Conservation (phyloP, 2,797 vertebrate species). For the Zalophus californianus region DNA sequence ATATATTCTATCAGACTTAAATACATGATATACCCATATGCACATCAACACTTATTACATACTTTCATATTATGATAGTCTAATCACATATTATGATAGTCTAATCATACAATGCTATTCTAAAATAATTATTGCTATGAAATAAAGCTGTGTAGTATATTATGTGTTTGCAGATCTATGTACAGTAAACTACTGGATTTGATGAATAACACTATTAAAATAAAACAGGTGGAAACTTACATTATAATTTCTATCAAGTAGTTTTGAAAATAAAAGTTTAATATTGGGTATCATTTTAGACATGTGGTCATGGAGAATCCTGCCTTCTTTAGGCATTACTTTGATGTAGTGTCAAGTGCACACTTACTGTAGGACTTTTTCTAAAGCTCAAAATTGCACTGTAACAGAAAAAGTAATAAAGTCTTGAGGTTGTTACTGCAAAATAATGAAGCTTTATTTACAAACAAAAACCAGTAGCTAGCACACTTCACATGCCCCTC, state of each 20-base stretch:
- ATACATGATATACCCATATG: neutral
- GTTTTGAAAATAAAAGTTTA: conserved; percentile 8
- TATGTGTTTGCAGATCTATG: neutral
- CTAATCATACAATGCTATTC: neutral
- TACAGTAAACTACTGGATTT: neutral
- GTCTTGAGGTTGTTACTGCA: neutral
- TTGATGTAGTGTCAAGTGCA: conserved; percentile 55
- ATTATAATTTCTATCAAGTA: neutral
- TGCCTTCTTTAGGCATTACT: conserved; percentile 70
- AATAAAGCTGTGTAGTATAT: neutral
- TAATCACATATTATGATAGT: neutral
- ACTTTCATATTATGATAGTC: neutral
- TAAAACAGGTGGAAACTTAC: neutral
- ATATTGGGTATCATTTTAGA: conserved; percentile 68
- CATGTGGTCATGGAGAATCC: conserved; percentile 46
- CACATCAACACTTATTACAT: neutral
- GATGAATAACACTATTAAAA: neutral
- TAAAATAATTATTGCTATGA: neutral
- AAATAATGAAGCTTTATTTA: neutral
- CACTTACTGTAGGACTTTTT: neutral
- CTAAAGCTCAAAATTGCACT: conserved; percentile 32
- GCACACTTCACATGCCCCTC: neutral
- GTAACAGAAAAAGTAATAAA: neutral
- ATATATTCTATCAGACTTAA: neutral
- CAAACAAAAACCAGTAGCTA: neutral